phyloP scores from a whole-genome alignment of 1,140 invertebrate species.

The Aplysia californica region DNA sequence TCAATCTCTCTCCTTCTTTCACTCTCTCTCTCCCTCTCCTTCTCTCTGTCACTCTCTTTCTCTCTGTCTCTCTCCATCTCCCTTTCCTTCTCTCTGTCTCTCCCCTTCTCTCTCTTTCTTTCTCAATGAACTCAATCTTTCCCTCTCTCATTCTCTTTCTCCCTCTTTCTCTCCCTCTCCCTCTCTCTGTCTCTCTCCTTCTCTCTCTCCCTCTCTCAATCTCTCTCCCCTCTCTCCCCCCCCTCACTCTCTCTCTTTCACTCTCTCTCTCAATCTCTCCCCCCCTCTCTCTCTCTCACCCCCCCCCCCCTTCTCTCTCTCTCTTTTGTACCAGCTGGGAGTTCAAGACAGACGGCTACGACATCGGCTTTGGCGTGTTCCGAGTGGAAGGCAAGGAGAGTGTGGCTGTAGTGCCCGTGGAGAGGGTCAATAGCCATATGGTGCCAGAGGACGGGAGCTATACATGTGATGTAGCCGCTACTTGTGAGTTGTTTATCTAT shows the following conservation, averaged over 20 bases:
- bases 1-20: not conserved
- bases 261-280: not conserved
- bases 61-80: not conserved
- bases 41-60: not conserved
- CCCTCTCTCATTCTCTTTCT: not conserved
- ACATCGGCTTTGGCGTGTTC: conserved; percentile 87
- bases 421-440: conserved; percentile 80
- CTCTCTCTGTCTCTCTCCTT: not conserved
- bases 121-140: not conserved
- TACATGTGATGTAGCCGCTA: conserved; percentile 79
- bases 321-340: conserved; percentile 78
- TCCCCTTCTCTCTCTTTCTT: not conserved
- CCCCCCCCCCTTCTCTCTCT: not conserved
- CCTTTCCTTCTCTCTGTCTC: conserved; percentile 7
- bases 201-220: not conserved
- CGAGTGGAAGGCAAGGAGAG: conserved; percentile 74
- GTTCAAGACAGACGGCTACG: conserved; percentile 85
- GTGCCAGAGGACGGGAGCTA: conserved; percentile 83
- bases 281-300: not conserved
- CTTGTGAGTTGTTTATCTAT: conserved; percentile 81
- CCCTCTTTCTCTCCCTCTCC: not conserved
- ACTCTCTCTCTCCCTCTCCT: conserved; percentile 1
- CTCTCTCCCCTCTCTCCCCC: not conserved
- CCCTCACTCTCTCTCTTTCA: not conserved
- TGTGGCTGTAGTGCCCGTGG: conserved; percentile 75